phyloP scores from a whole-genome alignment of 2,888 invertebrate genomes.

The Troilus luridus region DNA sequence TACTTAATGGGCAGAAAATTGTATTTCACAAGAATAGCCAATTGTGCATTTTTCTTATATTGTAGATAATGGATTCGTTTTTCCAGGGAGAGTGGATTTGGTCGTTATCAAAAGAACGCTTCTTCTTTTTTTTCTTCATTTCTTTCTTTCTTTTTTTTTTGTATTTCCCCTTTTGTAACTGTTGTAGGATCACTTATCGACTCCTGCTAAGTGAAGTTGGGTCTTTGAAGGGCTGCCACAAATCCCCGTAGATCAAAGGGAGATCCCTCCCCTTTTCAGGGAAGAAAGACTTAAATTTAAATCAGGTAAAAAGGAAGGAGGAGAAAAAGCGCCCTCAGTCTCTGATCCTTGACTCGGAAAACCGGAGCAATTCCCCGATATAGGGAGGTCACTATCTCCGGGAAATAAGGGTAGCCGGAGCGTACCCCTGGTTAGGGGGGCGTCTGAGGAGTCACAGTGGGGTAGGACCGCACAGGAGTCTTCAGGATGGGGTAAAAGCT shows the following conservation, averaged over 20 bases:
- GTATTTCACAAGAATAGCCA: not conserved
- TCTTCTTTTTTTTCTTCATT: not conserved
- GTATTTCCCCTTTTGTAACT: slow-evolving; percentile 25
- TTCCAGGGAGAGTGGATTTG: not conserved
- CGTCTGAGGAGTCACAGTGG: not conserved
- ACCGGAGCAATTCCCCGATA: slow-evolving; percentile 41
- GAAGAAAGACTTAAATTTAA: slow-evolving; percentile 42
- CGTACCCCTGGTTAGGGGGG: not conserved
- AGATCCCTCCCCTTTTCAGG: not conserved
- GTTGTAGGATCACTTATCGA: slow-evolving; percentile 45
- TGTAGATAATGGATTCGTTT: slow-evolving; percentile 4
- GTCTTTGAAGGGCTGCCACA: slow-evolving; percentile 17
- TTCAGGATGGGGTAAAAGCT: not conserved
- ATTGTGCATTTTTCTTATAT: not conserved
- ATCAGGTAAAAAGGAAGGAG: slow-evolving; percentile 10
- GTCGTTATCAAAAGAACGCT: not conserved
- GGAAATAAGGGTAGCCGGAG: not conserved
- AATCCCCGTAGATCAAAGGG: slow-evolving; percentile 33
- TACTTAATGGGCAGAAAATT: not conserved
- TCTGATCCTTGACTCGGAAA: slow-evolving; percentile 46
- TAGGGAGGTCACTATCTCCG: not conserved
- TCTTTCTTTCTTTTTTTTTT: not conserved
- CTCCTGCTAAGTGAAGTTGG: slow-evolving; percentile 18
- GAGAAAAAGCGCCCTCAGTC: slow-evolving; percentile 41
- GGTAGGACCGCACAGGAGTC: not conserved